Evolutionary conservation across 2,888 invertebrate species (phyloP), one percentile per base, ranked within the genome.

Genomic region (Frankliniella intonsa): DNA sequence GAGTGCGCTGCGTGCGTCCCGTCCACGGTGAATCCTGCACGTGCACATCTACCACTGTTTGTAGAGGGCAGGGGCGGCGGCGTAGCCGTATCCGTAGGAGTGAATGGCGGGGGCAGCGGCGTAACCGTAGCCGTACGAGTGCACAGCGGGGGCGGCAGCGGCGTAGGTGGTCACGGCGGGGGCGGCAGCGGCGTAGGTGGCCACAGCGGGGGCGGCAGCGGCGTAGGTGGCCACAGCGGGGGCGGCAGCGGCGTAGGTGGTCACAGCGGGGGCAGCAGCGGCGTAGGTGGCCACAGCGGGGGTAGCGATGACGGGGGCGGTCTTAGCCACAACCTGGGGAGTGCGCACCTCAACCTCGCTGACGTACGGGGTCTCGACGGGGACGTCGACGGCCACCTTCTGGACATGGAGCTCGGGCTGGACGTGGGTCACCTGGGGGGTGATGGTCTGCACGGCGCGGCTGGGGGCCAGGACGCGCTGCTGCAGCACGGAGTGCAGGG

Each of bases 381-480:
- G 86, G 12, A 85, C 85, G 80, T 86, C 85, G 65, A 85, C 85
- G 80, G 85, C 83, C n/a, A 86, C 85, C 83, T 85, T 85, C 83
- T 86, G 85, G 82, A 87, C 86, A 80, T 84, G 85, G 83, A 87
- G 85, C 83, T 87, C 87, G 62, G 87, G 87, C 83, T 86, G 85
- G 83, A 87, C 85, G 83, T 86, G 86, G 82, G 87, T 87, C 49
- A 87, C 84, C 85, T 87, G 86, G 82, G 87, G 87, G 80, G 86
- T 86, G 84, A 87, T 85, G 83, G 86, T 86, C 81, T 86, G 85
- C 83, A 87, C 86, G 81, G 86, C 84, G 80, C 87, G 86, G 83
- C 86, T 87, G 83, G 87, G 87, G 82, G 87, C 87, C 81, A 87
- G 84, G 82, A 86, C 86, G 79, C 84, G 84, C 81, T 85, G 84